A percentile compares a stretch with the other conserved stretches of the same genome.
Conservation (phyloP, 2,797 vertebrate genomes). For the Liasis olivaceus region DNA sequence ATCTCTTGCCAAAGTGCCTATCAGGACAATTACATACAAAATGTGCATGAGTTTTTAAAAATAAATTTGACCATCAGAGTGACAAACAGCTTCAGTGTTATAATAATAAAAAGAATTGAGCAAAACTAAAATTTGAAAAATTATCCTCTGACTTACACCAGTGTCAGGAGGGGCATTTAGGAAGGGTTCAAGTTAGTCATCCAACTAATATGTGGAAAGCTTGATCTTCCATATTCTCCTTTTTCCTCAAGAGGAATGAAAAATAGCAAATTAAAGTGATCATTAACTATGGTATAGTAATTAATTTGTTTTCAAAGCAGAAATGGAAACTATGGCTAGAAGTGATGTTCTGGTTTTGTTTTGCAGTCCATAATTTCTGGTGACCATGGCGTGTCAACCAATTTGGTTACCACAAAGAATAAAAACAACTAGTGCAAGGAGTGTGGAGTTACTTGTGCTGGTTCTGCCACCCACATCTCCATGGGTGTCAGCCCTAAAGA, state of each 20-base stretch:
- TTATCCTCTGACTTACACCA: neutral
- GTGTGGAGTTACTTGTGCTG: too few relatives aligned
- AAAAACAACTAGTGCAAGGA: too few relatives aligned
- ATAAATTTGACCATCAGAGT: neutral
- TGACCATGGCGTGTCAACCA: too few relatives aligned
- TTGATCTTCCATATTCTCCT: neutral
- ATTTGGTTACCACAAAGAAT: too few relatives aligned
- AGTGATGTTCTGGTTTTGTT: too few relatives aligned
- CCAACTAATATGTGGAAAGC: neutral
- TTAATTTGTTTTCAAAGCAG: too few relatives aligned
- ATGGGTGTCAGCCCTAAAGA: neutral
- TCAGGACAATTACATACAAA: neutral
- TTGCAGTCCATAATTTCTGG: too few relatives aligned
- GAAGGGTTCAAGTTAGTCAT: neutral
- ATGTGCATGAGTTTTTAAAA: neutral
- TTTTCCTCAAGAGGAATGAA: neutral
- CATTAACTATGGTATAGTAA: neutral
- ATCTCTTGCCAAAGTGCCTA: neutral
- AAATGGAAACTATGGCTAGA: too few relatives aligned
- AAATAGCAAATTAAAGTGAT: neutral
- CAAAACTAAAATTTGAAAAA: neutral
- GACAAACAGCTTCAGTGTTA: neutral
- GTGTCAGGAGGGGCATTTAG: neutral
- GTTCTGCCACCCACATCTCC: too few relatives aligned
- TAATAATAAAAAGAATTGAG: neutral